phyloP scores from a whole-genome alignment of 2,888 invertebrate genomes.

The Cotesia congregata region DNA sequence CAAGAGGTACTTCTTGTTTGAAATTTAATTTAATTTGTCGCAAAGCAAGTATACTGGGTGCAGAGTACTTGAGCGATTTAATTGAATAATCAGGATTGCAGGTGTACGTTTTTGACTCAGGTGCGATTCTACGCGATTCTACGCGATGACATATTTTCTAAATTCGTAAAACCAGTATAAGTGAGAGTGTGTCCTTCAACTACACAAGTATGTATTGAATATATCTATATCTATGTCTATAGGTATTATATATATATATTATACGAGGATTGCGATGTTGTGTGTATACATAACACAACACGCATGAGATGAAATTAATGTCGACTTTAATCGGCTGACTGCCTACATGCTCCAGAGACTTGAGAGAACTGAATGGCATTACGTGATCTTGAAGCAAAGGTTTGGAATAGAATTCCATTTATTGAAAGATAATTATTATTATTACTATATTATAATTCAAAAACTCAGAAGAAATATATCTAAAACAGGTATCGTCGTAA shows the following conservation, averaged over 20 bases:
- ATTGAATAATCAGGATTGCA: conserved; percentile 31
- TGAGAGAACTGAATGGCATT: conserved; percentile 22
- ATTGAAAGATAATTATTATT: conserved; percentile 21
- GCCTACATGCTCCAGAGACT: conserved; percentile 27
- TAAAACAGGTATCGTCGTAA: not conserved
- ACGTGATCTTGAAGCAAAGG: conserved; percentile 21
- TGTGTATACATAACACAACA: conserved; percentile 19
- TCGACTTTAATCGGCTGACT: conserved; percentile 31
- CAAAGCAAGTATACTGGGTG: not conserved
- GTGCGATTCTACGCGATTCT: conserved; percentile 25
- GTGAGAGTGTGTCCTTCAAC: conserved; percentile 40
- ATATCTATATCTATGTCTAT: no score
- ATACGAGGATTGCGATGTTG: conserved; percentile 18
- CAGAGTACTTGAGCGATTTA: conserved; percentile 1
- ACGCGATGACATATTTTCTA: conserved; percentile 30
- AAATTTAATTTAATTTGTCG: not conserved
- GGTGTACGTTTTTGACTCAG: conserved; percentile 26
- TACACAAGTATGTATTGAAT: not conserved
- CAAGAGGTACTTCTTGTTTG: not conserved
- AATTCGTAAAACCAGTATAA: conserved; percentile 34
- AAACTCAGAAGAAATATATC: not conserved
- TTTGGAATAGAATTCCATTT: conserved; percentile 29
- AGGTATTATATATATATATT: not conserved
- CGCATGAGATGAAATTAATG: conserved; percentile 25
- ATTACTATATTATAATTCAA: not conserved